These are phyloP conservation scores for Typhlichthys eigenmanni DNA, from an alignment of 2,797 vertebrate genomes.

Conservation along the genomic window DNA sequence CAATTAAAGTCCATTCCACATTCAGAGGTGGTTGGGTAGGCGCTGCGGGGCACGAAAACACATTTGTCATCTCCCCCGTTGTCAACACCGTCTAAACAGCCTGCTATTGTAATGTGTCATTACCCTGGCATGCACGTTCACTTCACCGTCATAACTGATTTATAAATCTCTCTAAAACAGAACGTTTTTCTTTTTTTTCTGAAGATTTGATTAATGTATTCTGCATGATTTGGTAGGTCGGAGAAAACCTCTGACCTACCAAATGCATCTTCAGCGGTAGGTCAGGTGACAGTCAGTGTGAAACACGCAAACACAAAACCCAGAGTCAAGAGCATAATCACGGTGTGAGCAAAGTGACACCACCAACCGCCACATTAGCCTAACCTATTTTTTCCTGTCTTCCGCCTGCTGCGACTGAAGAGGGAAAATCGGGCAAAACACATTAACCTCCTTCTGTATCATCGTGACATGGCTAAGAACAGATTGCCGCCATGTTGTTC, in stretches of 20 bases:
- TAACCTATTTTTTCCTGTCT: not conserved
- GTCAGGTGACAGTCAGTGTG: no score
- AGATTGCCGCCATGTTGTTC: not conserved
- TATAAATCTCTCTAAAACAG: no score
- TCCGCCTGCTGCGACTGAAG: conserved; percentile 1
- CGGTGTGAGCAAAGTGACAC: no score
- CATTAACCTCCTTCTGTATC: conserved; percentile 8
- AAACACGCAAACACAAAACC: no score
- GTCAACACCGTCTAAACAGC: conserved; percentile 2
- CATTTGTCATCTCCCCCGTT: conserved; percentile 3
- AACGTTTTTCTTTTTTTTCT: not conserved
- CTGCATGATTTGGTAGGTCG: no score
- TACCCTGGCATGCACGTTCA: not conserved
- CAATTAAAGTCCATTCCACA: conserved; percentile 91
- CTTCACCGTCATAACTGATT: conserved; percentile 1
- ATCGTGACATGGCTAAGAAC: conserved; percentile 1
- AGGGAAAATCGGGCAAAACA: conserved; percentile 13
- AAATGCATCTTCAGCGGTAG: not conserved
- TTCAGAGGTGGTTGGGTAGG: conserved; percentile 90
- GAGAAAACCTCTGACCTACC: not conserved
- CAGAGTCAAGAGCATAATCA: no score
- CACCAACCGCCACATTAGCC: no score
- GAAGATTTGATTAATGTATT: conserved; percentile 7
- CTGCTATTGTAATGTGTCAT: conserved; percentile 21
- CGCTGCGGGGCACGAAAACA: conserved; percentile 72